Base-by-base conservation (phyloP, 2,888 invertebrate species). In the Epinotia demarniana region DNA sequence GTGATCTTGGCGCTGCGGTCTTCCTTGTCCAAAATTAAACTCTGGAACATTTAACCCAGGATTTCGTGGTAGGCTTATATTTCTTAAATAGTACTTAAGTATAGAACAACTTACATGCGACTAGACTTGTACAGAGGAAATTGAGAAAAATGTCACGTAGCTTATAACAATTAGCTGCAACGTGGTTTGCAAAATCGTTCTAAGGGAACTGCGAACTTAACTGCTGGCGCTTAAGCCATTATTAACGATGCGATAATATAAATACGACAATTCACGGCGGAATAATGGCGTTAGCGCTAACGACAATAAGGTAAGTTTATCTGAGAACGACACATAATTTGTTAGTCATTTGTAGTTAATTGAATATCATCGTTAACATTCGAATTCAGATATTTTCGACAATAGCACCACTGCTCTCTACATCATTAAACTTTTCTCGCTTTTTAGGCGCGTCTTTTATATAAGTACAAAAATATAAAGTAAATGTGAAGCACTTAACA, bases 21-120 rank as follows among this genome's bases (percentile, higher is more conserved):
- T 86, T 90, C 90, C 76, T 89, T 91, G 81, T 93, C 90, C 92
- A 94, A 86, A 79, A 81, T 82, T 81, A 94, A 87, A 73, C 82
- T 93, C 94, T 94, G 94, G 83, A 94, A 94, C 83, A 91, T 82
- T 53, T 78, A 83, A 84, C 80, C 82, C 84, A 77, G 80, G 76
- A 79, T 62, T 79, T 80, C 79, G 79, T 79, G 77, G 75, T 68
- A 39, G 39, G 58, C 69, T 69, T 39, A 18, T 46, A 61, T 72
- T 72, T 19, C 61, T 43, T 33, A 49, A 18, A 55, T 16, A 16
- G 62, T 69, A 69, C n/a, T 9, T 33, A 53, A 27, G 16, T 61
- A 58, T 58, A 66, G n/a, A 55, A n/a, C 49, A 33, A 63, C 43
- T 69, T 69, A 60, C n/a, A 6, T 33, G 27, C 55, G 61, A 57